Evolutionary conservation across 53 echinoderm and acorn worm genomes (phyloP).

Genomic region (Luidia sarsii): DNA sequence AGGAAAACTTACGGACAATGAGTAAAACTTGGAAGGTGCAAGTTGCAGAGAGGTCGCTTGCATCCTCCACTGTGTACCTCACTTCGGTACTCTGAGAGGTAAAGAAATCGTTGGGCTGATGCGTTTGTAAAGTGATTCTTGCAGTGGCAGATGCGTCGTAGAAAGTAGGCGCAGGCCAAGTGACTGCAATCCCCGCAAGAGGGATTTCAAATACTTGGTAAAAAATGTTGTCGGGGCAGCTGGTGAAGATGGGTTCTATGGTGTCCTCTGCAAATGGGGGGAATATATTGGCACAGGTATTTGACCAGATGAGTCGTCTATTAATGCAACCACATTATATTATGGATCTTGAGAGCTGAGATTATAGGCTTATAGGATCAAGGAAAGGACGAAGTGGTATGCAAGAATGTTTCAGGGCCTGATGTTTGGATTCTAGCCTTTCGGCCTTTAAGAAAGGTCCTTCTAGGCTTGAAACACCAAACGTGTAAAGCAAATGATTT

Average conservation of each 20-base stretch:
- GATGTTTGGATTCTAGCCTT: too few relatives aligned
- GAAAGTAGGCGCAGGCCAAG: slow-evolving; percentile 11
- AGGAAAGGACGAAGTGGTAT: too few relatives aligned
- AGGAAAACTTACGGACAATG: slow-evolving; percentile 38
- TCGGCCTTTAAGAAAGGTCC: too few relatives aligned
- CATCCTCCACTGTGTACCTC: slow-evolving; percentile 36
- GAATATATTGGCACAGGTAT: not conserved
- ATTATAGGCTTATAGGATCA: too few relatives aligned
- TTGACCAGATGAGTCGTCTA: too few relatives aligned
- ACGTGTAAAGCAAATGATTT: too few relatives aligned
- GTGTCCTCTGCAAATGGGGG: slow-evolving; percentile 34
- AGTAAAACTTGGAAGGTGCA: slow-evolving; percentile 47
- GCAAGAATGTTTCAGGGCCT: too few relatives aligned
- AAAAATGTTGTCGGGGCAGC: not conserved
- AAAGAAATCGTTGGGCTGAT: slow-evolving; percentile 38
- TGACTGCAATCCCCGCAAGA: not conserved
- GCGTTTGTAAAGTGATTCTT: not conserved
- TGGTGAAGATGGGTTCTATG: slow-evolving; percentile 7
- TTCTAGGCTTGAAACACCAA: too few relatives aligned
- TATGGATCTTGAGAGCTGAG: not conserved
- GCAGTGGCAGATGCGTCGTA: slow-evolving; percentile 18
- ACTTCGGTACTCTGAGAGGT: slow-evolving; percentile 21
- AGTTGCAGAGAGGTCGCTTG: not conserved
- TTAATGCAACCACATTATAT: not conserved
- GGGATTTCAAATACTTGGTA: slow-evolving; percentile 1